These are phyloP conservation scores for Hemicentrotus pulcherrimus DNA, from an alignment of 35 echinoderm and acorn worm genomes.

Conservation along the genomic window DNA sequence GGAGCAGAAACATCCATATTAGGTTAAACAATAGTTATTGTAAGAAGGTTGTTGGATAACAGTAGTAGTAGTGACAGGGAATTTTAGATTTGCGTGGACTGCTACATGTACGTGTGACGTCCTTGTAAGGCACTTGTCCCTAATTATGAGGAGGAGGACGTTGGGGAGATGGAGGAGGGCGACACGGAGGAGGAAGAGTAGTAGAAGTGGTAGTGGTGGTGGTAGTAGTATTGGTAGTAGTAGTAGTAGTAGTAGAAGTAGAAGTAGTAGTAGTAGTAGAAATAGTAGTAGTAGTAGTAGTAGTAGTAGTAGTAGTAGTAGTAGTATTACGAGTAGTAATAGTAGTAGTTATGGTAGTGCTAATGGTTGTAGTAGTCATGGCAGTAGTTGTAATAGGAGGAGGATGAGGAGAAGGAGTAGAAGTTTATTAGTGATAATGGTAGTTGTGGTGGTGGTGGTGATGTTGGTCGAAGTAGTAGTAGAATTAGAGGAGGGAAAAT, in stretches of 20 bases:
- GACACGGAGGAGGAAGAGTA: neutral
- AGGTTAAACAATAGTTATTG: too few relatives aligned
- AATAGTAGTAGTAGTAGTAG: neutral
- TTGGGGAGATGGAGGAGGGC: too few relatives aligned
- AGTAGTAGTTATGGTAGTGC: neutral
- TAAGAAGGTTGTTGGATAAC: too few relatives aligned
- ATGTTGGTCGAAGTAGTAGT: neutral
- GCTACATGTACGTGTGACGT: too few relatives aligned
- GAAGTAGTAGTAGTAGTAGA: neutral
- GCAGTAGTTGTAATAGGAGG: neutral
- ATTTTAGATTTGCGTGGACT: too few relatives aligned
- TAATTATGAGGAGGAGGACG: too few relatives aligned
- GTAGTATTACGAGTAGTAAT: neutral
- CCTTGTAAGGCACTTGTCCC: too few relatives aligned
- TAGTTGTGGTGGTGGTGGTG: neutral
- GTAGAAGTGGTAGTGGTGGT: neutral
- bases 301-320: neutral
- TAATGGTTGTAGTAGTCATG: neutral
- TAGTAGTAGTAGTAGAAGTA: neutral
- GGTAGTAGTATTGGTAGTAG: neutral
- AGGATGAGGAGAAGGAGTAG: neutral
- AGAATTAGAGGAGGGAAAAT: neutral
- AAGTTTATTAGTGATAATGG: neutral
- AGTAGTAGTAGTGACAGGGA: too few relatives aligned
- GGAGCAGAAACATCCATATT: too few relatives aligned